Evolutionary conservation across 2,888 invertebrate species (phyloP).

Genomic region (Diabrotica balteata): DNA sequence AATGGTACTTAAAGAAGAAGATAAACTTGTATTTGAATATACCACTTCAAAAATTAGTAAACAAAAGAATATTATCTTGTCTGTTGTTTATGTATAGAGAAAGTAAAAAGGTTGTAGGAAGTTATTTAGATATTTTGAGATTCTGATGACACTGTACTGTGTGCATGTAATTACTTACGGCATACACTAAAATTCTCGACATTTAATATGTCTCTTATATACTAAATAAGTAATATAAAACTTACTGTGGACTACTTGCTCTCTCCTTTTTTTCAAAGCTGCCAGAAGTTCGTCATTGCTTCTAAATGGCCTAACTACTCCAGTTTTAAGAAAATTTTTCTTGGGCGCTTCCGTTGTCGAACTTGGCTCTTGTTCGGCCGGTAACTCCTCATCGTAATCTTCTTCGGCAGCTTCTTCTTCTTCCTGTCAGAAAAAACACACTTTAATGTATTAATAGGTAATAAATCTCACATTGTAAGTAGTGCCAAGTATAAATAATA

Average conservation of each 20-base stretch:
- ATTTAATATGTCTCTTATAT: too few species aligned
- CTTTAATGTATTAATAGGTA: background rate
- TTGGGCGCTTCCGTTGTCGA: conserved; percentile 75
- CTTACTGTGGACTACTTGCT: conserved; percentile 71
- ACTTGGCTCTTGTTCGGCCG: conserved; percentile 64
- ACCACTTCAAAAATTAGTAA: too few species aligned
- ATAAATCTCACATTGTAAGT: too few species aligned
- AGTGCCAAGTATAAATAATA: too few species aligned
- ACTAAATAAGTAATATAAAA: too few species aligned
- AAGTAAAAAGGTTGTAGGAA: too few species aligned
- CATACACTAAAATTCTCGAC: too few species aligned
- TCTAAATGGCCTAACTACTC: conserved; percentile 76
- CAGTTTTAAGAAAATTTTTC: conserved; percentile 68
- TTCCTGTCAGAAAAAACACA: conserved; percentile 53
- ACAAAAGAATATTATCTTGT: too few species aligned
- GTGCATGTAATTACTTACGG: too few species aligned
- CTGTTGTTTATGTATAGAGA: too few species aligned
- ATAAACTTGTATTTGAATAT: too few species aligned
- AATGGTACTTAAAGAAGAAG: too few species aligned
- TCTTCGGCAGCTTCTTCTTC: conserved; percentile 64
- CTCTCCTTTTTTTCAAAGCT: conserved; percentile 74
- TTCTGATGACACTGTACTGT: background rate
- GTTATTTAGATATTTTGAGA: background rate
- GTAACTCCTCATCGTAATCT: conserved; percentile 67
- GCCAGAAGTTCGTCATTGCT: conserved; percentile 80